Evolutionary conservation across 1,140 invertebrate species (phyloP), one percentile per base, ranked within the genome.

Genomic region (Sinonovacula constricta): DNA sequence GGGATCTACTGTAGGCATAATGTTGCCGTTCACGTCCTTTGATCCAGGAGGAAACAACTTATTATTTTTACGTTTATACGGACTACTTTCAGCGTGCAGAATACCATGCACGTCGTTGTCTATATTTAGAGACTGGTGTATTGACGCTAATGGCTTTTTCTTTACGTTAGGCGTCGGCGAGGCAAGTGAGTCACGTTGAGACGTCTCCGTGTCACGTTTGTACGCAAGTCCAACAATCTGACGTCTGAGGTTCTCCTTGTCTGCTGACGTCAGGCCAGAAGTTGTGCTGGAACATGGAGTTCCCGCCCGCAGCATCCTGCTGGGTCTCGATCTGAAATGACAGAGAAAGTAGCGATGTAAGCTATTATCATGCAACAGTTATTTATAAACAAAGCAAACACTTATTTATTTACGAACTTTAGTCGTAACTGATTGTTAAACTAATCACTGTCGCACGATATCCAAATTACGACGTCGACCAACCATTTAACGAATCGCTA

Each of bases 191-290:
- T 10, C 5, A 10, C 49, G 3, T 39, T 33, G 45, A 26, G 34
- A 45, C 0, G n/a, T 36, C 30, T 28, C 18, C 14, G 15, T 14
- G 12, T 78, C 65, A 18, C 56, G 34, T 31, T 78, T 69, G 3
- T 62, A 26, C 10, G 67, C 75, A 7, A 78, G 59, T 30, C 59
- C 75, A 14, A 78, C 75, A 36, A 78, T 78, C 54, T 78, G 75
- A 15, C 75, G 66, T 31, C 75, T 26, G 22, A 78, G 1, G 31
- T 31, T 70, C 39, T 78, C 75, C 34, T 69, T 78, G 12, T 69
- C 67, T 1, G 45, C 45, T 26, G 66, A 59, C 39, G 66, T 54
- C 18, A 57, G 51, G 28, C 51, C 65, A 36, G 65, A 15, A 22
- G 56, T 59, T 30, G 66, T 33, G 22, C 66, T 54, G 12, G 67